Base-by-base conservation (phyloP, 2,888 invertebrate species). In the Anarsia innoxiella region DNA sequence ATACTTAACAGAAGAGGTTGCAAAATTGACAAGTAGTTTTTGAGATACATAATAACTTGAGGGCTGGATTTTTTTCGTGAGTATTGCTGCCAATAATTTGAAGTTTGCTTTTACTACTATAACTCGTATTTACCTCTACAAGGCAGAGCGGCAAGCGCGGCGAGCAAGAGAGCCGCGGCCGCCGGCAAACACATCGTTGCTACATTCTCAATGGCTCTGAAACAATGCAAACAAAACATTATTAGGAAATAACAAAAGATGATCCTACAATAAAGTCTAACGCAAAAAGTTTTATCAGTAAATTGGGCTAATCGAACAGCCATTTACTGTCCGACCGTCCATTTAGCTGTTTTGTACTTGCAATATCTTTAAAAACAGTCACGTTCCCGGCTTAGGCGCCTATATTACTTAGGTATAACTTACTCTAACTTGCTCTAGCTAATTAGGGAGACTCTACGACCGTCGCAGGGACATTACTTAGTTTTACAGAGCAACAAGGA, bases 181-280 rank as follows among this genome's bases (percentile, higher is more conserved):
- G 80, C 76, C 72, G 78, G 77, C 74, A 73, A 72, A 29, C 72
- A 63, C 83, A 84, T 84, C 47, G 49, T 54, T 59, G 23, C 74
- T 80, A 83, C 83, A 80, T 83, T 66, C 53, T 78, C 58, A 42
- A 47, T 19, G 38, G 26, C 56, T 43, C 82, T 80, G 66, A 0
- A 70, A 75, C 62, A 67, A 73, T 19, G 8, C 8, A 19, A 19
- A n/a, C n/a, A n/a, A n/a, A n/a, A n/a, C n/a, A n/a, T n/a, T n/a
- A n/a, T n/a, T n/a, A n/a, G n/a, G n/a, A n/a, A n/a, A n/a, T n/a
- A n/a, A n/a, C n/a, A n/a, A n/a, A n/a, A n/a, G n/a, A n/a, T n/a
- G n/a, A n/a, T n/a, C n/a, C n/a, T n/a, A n/a, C n/a, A n/a, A n/a
- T n/a, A n/a, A n/a, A n/a, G n/a, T n/a, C n/a, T n/a, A n/a, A n/a